Evolutionary conservation across 1,140 invertebrate species (phyloP).

Genomic region (Penaeus chinensis): DNA sequence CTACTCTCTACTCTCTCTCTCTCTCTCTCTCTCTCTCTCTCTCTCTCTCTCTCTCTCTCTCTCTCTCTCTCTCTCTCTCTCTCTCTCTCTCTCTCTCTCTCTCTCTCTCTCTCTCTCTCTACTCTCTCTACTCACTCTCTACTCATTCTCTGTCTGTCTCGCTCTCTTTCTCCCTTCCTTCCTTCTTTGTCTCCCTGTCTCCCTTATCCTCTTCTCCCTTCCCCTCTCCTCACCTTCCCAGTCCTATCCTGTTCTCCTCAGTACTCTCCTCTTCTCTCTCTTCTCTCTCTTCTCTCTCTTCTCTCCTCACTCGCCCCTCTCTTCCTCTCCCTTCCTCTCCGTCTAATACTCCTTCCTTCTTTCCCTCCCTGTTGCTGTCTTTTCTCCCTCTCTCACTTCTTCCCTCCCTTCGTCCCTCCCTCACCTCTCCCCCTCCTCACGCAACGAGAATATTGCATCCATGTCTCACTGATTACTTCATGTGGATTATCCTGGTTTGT

Average conservation of each 20-base stretch:
- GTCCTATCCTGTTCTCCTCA: too few relatives aligned
- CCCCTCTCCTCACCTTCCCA: too few relatives aligned
- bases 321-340: background rate
- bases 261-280: too few relatives aligned
- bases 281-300: too few relatives aligned
- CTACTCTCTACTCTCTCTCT: background rate
- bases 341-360: background rate
- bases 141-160: background rate
- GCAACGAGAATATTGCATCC: background rate
- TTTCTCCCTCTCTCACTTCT: background rate
- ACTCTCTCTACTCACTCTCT: background rate
- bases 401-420: background rate
- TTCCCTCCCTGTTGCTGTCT: background rate
- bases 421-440: background rate
- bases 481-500: too few relatives aligned
- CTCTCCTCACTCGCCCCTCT: too few relatives aligned
- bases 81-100: conserved; percentile 19
- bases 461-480: too few relatives aligned
- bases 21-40: conserved; percentile 29
- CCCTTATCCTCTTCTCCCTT: too few relatives aligned
- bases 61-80: conserved; percentile 36
- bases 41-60: conserved; percentile 35
- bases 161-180: background rate
- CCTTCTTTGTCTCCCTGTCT: too few relatives aligned
- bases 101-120: background rate